Evolutionary conservation across 2,888 invertebrate species (phyloP).

Genomic region (Notodonta ziczac): DNA sequence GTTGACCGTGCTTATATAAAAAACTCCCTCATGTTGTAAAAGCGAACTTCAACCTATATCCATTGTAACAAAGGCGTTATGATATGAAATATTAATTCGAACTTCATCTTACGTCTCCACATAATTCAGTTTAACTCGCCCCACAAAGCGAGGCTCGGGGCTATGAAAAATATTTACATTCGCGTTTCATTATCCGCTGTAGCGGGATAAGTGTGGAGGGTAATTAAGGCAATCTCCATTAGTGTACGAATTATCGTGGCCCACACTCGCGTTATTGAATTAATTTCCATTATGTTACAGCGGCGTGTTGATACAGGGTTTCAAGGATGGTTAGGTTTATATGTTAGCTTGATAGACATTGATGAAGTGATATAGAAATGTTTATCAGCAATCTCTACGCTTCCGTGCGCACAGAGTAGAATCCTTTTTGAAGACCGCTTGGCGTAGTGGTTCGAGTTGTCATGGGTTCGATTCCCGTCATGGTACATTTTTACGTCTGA

Average conservation of each 20-base stretch:
- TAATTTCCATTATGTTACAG: background rate
- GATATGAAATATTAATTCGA: background rate
- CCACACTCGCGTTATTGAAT: slow-evolving; percentile 1
- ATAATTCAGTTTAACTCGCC: background rate
- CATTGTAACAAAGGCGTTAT: background rate
- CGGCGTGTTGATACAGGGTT: background rate
- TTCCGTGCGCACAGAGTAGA: too few relatives aligned
- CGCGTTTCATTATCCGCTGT: background rate
- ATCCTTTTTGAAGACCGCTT: too few relatives aligned
- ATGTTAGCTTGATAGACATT: too few relatives aligned
- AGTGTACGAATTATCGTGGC: slow-evolving; percentile 2
- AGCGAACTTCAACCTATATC: background rate
- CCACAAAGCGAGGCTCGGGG: background rate
- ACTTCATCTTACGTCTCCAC: background rate
- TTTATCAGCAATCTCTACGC: too few relatives aligned
- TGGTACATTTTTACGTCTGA: too few relatives aligned
- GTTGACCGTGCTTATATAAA: too few relatives aligned
- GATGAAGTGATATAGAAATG: too few relatives aligned
- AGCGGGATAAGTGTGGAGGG: background rate
- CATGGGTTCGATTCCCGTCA: too few relatives aligned
- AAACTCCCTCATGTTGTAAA: background rate
- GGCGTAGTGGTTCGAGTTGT: too few relatives aligned
- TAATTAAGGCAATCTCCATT: slow-evolving; percentile 1
- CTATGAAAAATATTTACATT: slow-evolving; percentile 2
- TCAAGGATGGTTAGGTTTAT: too few relatives aligned